Conservation (phyloP, 2,113 vertebrate species). For the Myrmecobius fasciatus region DNA sequence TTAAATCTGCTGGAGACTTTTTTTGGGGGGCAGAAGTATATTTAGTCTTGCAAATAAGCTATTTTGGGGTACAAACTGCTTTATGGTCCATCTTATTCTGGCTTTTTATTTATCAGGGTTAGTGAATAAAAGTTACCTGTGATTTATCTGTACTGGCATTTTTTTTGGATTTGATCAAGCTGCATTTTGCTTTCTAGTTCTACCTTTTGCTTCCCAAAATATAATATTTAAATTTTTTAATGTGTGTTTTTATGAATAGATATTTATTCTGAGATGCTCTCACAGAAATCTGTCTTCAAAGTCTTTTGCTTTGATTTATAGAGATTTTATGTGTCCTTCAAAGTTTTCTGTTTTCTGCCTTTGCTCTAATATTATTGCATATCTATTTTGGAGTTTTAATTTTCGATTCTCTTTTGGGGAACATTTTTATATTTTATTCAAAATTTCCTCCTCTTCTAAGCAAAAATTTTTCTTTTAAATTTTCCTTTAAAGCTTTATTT, state of each 20-base stretch:
- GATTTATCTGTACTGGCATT: not conserved
- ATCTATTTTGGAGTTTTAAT: not conserved
- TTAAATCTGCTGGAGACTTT: not conserved
- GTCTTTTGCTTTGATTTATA: not conserved
- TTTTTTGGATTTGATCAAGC: not conserved
- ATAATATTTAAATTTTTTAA: not conserved
- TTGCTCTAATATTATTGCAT: not conserved
- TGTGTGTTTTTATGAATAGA: not conserved
- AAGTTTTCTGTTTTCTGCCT: not conserved
- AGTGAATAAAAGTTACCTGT: not conserved
- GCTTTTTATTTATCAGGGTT: not conserved
- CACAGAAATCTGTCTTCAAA: not conserved
- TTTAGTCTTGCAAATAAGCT: not conserved
- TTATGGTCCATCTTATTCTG: not conserved
- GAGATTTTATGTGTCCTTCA: not conserved
- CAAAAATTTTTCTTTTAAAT: not conserved
- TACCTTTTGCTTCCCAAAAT: not conserved
- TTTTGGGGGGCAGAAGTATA: not conserved
- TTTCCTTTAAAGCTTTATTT: not conserved
- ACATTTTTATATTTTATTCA: not conserved
- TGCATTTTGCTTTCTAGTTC: not conserved
- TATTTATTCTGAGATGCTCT: not conserved
- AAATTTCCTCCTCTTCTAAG: not conserved
- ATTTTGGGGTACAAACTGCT: not conserved
- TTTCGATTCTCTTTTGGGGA: not conserved